Conservation (phyloP, 2,888 invertebrate species). For the Leucophenga maculata region DNA sequence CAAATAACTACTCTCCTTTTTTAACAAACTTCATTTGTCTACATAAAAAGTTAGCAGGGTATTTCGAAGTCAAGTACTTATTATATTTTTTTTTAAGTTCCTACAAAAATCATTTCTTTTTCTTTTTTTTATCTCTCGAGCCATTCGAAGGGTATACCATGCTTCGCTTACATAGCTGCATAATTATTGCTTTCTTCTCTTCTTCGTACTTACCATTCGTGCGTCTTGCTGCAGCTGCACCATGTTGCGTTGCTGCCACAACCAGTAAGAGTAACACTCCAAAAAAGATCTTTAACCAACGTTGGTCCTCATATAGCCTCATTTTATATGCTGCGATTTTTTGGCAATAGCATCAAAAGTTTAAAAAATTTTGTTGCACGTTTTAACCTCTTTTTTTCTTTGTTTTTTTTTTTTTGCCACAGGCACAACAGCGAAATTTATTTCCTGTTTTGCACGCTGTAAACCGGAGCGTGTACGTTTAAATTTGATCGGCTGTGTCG, state of each 20-base stretch:
- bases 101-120: conserved; percentile 17
- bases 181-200: not conserved
- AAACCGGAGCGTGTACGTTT: not conserved
- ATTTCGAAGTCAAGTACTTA: too few species aligned
- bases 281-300: conserved; percentile 59
- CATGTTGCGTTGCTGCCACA: conserved; percentile 3
- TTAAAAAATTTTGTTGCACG: conserved; percentile 7
- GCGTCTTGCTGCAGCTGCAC: conserved; percentile 37
- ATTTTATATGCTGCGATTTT: conserved; percentile 9
- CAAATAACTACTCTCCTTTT: too few species aligned
- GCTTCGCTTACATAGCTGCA: not conserved
- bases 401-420: not conserved
- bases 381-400: not conserved
- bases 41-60: too few species aligned
- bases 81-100: not conserved
- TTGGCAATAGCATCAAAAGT: conserved; percentile 22
- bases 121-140: conserved; percentile 27
- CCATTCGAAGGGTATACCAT: too few species aligned
- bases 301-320: conserved; percentile 56
- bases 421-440: not conserved
- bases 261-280: conserved; percentile 4
- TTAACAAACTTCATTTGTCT: too few species aligned
- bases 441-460: conserved; percentile 13
- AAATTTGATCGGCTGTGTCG: not conserved
- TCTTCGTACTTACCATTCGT: conserved; percentile 46